These are phyloP conservation scores for Conops quadrifasciatus DNA, from an alignment of 2,888 invertebrate species.

Conservation along the genomic window DNA sequence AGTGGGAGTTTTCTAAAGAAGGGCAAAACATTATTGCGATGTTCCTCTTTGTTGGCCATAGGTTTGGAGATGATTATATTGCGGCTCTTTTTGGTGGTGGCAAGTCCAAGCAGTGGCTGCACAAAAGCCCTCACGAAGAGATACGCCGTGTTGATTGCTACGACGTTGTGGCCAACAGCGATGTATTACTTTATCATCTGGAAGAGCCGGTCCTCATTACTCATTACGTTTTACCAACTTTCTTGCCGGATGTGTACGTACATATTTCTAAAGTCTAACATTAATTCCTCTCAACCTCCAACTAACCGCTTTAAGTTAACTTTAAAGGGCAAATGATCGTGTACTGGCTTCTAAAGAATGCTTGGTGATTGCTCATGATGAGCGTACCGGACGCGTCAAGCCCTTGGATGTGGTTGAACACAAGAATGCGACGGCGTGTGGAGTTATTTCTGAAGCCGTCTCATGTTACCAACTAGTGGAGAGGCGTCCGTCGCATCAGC, in stretches of 20 bases:
- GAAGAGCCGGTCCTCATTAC: slow-evolving; percentile 70
- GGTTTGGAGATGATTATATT: slow-evolving; percentile 69
- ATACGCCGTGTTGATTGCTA: slow-evolving; percentile 71
- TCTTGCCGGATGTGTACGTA: slow-evolving; percentile 68
- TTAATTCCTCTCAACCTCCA: neutral
- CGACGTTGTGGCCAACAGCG: slow-evolving; percentile 69
- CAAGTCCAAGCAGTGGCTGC: slow-evolving; percentile 68
- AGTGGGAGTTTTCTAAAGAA: neutral
- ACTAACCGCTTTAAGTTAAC: too few species aligned
- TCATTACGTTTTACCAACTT: slow-evolving; percentile 74
- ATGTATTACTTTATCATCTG: slow-evolving; percentile 73
- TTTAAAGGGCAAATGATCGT: slow-evolving; percentile 23
- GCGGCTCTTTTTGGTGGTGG: slow-evolving; percentile 75
- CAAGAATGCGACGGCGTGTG: slow-evolving; percentile 47
- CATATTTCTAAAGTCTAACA: neutral
- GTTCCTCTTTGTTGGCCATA: slow-evolving; percentile 55
- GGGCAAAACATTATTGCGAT: neutral
- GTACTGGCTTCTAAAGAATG: slow-evolving; percentile 67
- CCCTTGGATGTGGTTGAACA: slow-evolving; percentile 65
- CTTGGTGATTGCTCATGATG: slow-evolving; percentile 71
- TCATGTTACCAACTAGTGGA: slow-evolving; percentile 57
- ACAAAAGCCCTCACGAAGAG: slow-evolving; percentile 76
- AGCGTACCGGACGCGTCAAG: slow-evolving; percentile 67
- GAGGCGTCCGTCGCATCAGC: slow-evolving; percentile 44
- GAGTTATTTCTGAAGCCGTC: slow-evolving; percentile 31